Evolutionary conservation across 2,888 invertebrate genomes (phyloP).

Genomic region (Herminia tarsipennalis): DNA sequence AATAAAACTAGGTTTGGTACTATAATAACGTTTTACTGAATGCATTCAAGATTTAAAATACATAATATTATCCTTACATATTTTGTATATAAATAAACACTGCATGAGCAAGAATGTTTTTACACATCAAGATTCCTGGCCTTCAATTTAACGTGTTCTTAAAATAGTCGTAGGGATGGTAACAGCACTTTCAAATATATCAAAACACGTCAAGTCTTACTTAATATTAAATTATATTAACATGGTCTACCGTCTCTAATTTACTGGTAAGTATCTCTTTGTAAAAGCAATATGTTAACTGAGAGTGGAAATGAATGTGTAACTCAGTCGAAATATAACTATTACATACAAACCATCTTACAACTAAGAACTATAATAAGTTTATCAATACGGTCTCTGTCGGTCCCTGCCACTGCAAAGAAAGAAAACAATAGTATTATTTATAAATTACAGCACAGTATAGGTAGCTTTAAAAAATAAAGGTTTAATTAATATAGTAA

Average conservation of each 20-base stretch:
- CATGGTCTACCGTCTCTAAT: background rate
- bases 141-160: background rate
- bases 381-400: constrained; percentile 54
- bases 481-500: no score
- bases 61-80: constrained; percentile 23
- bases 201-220: constrained; percentile 9
- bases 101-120: constrained; percentile 17
- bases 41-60: constrained; percentile 27
- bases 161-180: background rate
- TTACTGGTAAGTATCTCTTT: background rate
- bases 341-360: constrained; percentile 38
- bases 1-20: constrained; percentile 5
- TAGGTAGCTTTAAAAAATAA: no score
- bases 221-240: background rate
- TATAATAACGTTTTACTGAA: constrained; percentile 36
- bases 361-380: constrained; percentile 11
- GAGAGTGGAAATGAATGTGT: constrained; percentile 2
- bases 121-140: constrained; percentile 13
- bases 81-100: constrained; percentile 14
- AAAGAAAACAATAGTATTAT: constrained; percentile 41
- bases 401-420: constrained; percentile 81
- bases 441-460: background rate
- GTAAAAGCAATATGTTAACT: no score
- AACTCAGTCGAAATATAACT: constrained; percentile 43
- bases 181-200: constrained; percentile 7